phyloP scores from a whole-genome alignment of 2,797 vertebrate species.

The Pangasius macronema region DNA sequence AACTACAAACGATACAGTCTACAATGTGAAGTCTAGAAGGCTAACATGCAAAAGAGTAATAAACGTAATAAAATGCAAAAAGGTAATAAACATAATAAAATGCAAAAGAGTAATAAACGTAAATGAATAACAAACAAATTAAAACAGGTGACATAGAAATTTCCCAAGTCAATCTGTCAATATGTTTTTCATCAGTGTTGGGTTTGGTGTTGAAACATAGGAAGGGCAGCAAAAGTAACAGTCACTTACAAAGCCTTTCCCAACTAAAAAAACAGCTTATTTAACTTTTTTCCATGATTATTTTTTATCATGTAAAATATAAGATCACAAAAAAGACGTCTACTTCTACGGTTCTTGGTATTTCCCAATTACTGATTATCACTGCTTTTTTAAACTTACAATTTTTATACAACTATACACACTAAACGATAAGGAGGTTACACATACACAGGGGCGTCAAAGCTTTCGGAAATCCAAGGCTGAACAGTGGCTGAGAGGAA shows the following conservation, averaged over 20 bases:
- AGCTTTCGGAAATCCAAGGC: constrained; percentile 28
- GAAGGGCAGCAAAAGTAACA: not conserved
- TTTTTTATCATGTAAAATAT: not conserved
- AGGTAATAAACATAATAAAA: not conserved
- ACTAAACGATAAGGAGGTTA: not conserved
- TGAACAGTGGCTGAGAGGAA: constrained; percentile 45
- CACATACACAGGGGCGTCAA: not conserved
- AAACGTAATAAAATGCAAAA: not conserved
- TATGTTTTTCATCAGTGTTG: constrained; percentile 4
- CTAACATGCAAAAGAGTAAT: not conserved
- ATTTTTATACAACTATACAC: not conserved
- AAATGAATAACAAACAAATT: not conserved
- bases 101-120: not conserved
- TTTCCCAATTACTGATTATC: not conserved
- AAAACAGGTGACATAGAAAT: not conserved
- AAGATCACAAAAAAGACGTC: not conserved
- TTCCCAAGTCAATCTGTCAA: not conserved
- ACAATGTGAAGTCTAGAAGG: not conserved
- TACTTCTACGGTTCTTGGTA: not conserved
- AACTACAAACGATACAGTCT: not conserved
- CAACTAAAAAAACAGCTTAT: not conserved
- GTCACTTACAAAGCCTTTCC: not conserved
- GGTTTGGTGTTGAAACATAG: constrained; percentile 5
- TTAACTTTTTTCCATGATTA: not conserved
- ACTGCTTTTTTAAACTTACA: not conserved